Evolutionary conservation across 2,113 vertebrate species (phyloP).

Genomic region (Sphaerodactylus townsendi): DNA sequence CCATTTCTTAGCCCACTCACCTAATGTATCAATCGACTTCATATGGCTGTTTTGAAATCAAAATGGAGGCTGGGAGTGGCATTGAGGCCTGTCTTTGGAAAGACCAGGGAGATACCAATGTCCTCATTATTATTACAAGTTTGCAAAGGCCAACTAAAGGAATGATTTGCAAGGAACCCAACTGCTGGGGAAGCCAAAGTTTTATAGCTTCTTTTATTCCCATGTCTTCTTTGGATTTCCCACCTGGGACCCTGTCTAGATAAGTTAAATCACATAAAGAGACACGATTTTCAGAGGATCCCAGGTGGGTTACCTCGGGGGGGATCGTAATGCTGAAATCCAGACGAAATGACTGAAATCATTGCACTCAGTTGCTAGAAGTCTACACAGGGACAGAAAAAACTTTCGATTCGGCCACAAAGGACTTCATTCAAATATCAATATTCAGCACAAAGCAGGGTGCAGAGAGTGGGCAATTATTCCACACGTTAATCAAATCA

Average conservation of each 20-base stretch:
- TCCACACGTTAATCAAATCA: too few species aligned
- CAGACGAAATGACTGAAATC: neutral
- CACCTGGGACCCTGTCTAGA: neutral
- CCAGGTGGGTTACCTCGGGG: too few species aligned
- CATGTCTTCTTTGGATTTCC: constrained; percentile 5
- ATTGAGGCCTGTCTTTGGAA: too few species aligned
- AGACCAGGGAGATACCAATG: too few species aligned
- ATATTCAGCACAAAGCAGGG: neutral
- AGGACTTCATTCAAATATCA: neutral
- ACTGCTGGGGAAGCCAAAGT: neutral
- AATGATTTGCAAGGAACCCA: constrained; percentile 10
- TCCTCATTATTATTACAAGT: neutral
- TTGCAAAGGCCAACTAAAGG: constrained; percentile 16
- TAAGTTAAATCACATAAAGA: constrained; percentile 29
- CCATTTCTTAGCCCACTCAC: too few species aligned
- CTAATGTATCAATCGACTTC: too few species aligned
- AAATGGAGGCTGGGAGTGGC: too few species aligned
- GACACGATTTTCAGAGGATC: neutral
- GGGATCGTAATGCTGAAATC: neutral
- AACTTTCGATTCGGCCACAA: too few species aligned
- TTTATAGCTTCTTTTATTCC: neutral
- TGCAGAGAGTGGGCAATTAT: neutral
- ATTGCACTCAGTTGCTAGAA: neutral
- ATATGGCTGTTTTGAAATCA: too few species aligned
- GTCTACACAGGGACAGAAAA: neutral